Conservation (phyloP, 2,113 vertebrate species). For the Calypte anna region DNA sequence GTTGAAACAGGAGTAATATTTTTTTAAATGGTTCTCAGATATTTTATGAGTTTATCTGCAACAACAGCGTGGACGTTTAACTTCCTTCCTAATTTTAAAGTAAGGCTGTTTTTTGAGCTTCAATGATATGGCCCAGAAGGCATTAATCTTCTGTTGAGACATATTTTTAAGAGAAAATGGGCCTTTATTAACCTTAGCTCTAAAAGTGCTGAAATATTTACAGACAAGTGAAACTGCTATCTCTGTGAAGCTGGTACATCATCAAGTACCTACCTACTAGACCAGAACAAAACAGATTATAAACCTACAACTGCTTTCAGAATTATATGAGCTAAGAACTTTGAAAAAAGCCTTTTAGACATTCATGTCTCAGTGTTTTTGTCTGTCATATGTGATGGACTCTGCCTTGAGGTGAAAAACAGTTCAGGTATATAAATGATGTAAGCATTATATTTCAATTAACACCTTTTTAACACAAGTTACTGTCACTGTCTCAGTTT, state of each 20-base stretch:
- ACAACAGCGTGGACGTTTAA: background rate
- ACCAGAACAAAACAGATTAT: background rate
- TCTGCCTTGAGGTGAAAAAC: background rate
- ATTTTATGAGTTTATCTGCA: background rate
- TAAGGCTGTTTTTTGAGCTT: background rate
- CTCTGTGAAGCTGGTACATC: background rate
- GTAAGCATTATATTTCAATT: background rate
- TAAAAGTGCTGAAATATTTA: background rate
- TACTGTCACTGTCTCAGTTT: background rate
- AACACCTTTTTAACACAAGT: background rate
- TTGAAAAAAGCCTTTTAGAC: background rate
- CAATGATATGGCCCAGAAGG: background rate
- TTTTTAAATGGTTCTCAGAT: background rate
- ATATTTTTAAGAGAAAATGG: background rate
- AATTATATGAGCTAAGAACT: background rate
- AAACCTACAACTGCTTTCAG: background rate
- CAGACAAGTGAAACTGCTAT: background rate
- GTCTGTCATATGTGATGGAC: background rate
- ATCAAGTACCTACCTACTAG: background rate
- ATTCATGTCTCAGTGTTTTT: background rate
- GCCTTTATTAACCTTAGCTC: background rate
- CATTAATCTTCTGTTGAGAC: background rate
- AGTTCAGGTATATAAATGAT: background rate
- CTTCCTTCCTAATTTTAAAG: background rate
- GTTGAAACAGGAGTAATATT: background rate